Percentiles rank a stretch among this genome's conserved stretches.
Conservation (phyloP, 2,888 invertebrate species). For the Leuctra nigra region DNA sequence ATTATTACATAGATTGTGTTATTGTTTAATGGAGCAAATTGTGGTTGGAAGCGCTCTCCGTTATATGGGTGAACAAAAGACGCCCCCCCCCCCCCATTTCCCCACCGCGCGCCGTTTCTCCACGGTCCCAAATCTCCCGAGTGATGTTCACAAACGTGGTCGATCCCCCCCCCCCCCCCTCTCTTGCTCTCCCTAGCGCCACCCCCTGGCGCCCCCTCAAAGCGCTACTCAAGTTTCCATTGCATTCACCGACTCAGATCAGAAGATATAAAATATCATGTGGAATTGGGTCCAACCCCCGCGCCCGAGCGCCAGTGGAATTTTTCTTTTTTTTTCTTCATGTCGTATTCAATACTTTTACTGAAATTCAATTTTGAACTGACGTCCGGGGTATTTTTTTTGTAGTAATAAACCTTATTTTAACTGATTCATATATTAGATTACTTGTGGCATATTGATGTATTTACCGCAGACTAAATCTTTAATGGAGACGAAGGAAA, state of each 20-base stretch:
- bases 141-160: conserved; percentile 8
- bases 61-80: neutral
- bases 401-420: too few species aligned
- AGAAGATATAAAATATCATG: conserved; percentile 1
- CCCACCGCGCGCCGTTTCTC: too few species aligned
- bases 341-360: too few species aligned
- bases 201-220: neutral
- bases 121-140: neutral
- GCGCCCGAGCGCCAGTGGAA: too few species aligned
- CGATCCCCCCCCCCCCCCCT: conserved; percentile 3
- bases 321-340: too few species aligned
- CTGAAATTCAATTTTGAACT: too few species aligned
- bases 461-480: too few species aligned
- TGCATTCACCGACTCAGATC: neutral
- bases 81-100: neutral
- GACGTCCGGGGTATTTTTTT: too few species aligned
- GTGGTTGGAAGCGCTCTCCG: neutral
- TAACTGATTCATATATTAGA: too few species aligned
- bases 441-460: too few species aligned
- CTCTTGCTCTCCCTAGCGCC: neutral
- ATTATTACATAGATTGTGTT: too few species aligned
- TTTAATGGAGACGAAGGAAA: too few species aligned
- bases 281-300: neutral
- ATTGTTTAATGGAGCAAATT: neutral
- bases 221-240: conserved; percentile 7